These are phyloP conservation scores for Penelope pileata DNA, from an alignment of 2,113 vertebrate species.

Conservation along the genomic window DNA sequence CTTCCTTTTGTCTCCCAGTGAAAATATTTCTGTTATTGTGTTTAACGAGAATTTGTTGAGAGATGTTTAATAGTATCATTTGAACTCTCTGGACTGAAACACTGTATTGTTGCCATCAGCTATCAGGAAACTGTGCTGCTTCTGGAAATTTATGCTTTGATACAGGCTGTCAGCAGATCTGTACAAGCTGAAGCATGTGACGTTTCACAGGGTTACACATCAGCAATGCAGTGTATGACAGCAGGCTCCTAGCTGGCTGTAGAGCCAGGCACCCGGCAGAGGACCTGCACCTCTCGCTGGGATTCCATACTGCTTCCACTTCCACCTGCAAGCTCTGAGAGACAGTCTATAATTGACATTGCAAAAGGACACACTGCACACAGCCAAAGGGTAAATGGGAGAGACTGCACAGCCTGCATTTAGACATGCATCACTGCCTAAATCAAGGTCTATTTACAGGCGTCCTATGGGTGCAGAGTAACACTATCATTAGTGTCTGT, in stretches of 20 bases:
- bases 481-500: not conserved
- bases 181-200: not conserved
- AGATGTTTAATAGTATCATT: not conserved
- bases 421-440: not conserved
- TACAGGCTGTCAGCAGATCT: not conserved
- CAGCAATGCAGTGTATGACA: not conserved
- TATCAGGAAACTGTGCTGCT: not conserved
- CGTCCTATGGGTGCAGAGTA: not conserved
- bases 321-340: not conserved
- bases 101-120: not conserved
- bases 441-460: not conserved
- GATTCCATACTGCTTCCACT: not conserved
- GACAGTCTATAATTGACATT: not conserved
- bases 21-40: not conserved
- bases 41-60: not conserved
- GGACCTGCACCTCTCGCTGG: not conserved
- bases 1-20: not conserved
- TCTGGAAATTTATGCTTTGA: not conserved
- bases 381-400: accelerated
- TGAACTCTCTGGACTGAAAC: not conserved
- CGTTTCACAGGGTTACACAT: not conserved
- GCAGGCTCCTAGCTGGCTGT: not conserved
- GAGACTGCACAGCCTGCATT: not conserved
- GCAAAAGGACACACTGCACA: not conserved
- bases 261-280: not conserved